Evolutionary conservation across 1,140 invertebrate genomes (phyloP).

Genomic region (Pogonus chalceus): DNA sequence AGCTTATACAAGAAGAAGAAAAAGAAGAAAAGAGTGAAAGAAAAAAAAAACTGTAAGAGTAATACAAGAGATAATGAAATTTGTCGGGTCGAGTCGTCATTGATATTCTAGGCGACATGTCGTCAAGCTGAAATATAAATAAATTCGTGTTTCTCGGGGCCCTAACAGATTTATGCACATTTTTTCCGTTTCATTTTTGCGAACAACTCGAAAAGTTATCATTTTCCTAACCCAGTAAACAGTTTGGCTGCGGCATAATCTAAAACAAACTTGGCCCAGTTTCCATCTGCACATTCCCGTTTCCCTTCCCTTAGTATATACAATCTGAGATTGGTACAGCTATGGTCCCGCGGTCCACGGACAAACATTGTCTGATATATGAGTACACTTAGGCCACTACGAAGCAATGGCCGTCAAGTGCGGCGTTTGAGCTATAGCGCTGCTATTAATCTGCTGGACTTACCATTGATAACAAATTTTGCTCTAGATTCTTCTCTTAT

Average conservation of each 20-base stretch:
- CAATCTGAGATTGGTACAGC: not conserved
- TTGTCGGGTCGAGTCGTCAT: not conserved
- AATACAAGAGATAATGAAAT: conserved; percentile 2
- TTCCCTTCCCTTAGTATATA: no score
- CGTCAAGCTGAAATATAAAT: not conserved
- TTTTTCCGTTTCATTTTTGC: not conserved
- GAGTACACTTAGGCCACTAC: not conserved
- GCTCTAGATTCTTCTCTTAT: no score
- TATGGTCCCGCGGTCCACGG: no score
- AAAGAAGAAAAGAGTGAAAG: no score
- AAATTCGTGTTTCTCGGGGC: not conserved
- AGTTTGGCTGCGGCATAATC: not conserved
- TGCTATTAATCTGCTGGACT: not conserved
- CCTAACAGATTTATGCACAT: conserved; percentile 1
- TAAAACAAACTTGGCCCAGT: conserved; percentile 7
- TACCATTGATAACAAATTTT: no score
- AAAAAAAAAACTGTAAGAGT: no score
- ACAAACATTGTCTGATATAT: not conserved
- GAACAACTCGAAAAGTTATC: not conserved
- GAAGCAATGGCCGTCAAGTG: not conserved
- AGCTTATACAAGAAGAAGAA: no score
- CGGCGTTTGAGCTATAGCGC: not conserved
- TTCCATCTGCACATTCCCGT: not conserved
- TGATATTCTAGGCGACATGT: not conserved
- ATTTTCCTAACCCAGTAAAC: conserved; percentile 2